Evolutionary conservation across 2,888 invertebrate species (phyloP), one percentile per base, ranked within the genome.

Genomic region (Agrilus cyanescens): DNA sequence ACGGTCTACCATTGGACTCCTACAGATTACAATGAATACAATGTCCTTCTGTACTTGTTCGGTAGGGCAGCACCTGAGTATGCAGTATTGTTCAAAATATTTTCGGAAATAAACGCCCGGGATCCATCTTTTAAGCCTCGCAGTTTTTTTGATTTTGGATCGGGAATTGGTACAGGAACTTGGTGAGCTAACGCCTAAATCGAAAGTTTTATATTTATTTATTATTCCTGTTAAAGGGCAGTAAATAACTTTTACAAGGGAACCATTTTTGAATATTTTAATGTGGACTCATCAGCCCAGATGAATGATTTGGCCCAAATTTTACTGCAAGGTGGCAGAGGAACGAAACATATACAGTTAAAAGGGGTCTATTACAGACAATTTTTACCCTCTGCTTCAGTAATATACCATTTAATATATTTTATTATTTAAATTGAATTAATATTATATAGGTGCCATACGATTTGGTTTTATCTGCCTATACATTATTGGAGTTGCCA

Each of bases 81-180:
- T 68, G 79, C 83, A 0, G 75, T 80, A 3, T 58, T 89, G 31
- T 57, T 70, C 31, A 76, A 74, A 56, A 76, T 91, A 38, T 75
- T 94, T 32, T 69, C 74, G 34, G 91, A 93, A 70, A 82, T 94
- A 41, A 67, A 68, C 38, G 60, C 59, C 32, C 70, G 78, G 40
- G 72, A 82, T 59, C 70, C 73, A 0, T 62, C 75, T 13, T 95
- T 85, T 60, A 70, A 70, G 44, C 95, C 95, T 0, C 68, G 73
- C 44, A 78, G 79, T 46, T 74, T 90, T 50, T 85, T 94, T 53
- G 94, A 96, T 68, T 91, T 88, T 64, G 96, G 95, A 1, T 88
- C 93, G 4, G 96, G 96, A 1, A 68, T 88, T 4, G 94, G 93
- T 0, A 84, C 87, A 0, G 85, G 80, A 0, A 77, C 81, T 41